Percentiles rank a stretch among this genome's conserved stretches.
Evolutionary conservation across 2,888 invertebrate species (phyloP).

Genomic region (Coenonympha arcania): DNA sequence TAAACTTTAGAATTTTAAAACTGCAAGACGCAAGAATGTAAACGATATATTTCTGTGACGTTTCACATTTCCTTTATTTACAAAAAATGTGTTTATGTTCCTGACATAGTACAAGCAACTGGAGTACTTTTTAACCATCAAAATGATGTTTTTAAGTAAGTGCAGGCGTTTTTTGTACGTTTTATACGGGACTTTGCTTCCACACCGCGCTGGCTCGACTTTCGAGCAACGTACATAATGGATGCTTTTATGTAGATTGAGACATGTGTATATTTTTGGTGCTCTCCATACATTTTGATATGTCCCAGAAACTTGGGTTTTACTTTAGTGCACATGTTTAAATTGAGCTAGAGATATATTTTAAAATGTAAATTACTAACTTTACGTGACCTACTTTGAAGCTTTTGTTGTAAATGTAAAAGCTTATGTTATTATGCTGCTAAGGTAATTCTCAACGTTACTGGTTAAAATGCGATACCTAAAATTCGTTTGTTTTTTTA

Average conservation of each 20-base stretch:
- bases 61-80: too few species aligned
- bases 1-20: too few species aligned
- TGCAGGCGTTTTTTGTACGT: background rate
- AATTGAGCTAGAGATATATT: background rate
- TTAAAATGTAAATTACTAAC: background rate
- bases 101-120: slow-evolving; percentile 1
- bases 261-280: slow-evolving; percentile 11
- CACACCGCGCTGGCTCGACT: background rate
- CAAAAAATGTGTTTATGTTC: background rate
- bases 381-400: too few species aligned
- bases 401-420: too few species aligned
- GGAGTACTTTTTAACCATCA: slow-evolving; percentile 3
- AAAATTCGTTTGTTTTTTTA: too few species aligned
- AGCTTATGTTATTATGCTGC: too few species aligned
- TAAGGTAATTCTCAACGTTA: too few species aligned
- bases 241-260: slow-evolving; percentile 23
- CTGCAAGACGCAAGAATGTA: too few species aligned
- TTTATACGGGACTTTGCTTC: background rate
- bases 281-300: background rate
- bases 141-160: slow-evolving; percentile 14
- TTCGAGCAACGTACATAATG: slow-evolving; percentile 1
- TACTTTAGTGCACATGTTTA: background rate
- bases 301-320: background rate
- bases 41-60: too few species aligned
- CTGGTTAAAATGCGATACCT: too few species aligned